phyloP scores from a whole-genome alignment of 2,113 vertebrate species.

The Rhynchomys soricoides region DNA sequence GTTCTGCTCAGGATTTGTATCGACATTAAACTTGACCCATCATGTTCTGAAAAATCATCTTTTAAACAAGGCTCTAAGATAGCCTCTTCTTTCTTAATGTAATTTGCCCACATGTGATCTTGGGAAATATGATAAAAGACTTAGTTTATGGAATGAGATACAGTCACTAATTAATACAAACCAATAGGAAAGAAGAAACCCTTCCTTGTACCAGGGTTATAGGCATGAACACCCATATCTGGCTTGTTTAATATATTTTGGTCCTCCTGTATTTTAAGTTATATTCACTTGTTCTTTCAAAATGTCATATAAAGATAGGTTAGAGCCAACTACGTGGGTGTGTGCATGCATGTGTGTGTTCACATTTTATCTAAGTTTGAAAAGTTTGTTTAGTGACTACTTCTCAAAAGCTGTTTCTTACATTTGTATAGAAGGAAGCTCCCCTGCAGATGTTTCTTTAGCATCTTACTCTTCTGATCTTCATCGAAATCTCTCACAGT shows the following conservation, averaged over 20 bases:
- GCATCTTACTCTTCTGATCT: neutral
- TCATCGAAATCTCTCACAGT: slow-evolving; percentile 22
- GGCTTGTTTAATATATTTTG: neutral
- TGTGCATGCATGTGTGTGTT: neutral
- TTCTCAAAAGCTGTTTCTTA: slow-evolving; percentile 74
- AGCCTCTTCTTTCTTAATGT: slow-evolving; percentile 58
- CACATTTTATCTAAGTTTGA: slow-evolving; percentile 79
- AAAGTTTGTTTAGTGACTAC: slow-evolving; percentile 81
- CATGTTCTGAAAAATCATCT: slow-evolving; percentile 39
- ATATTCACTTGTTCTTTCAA: slow-evolving; percentile 45
- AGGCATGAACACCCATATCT: neutral
- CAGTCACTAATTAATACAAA: slow-evolving; percentile 60
- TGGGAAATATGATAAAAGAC: slow-evolving; percentile 66
- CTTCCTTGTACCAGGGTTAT: neutral
- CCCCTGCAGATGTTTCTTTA: slow-evolving; percentile 61
- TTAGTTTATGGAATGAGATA: slow-evolving; percentile 56
- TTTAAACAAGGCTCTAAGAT: slow-evolving; percentile 71
- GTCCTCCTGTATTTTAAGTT: slow-evolving; percentile 61
- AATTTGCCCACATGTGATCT: slow-evolving; percentile 59
- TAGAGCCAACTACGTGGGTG: neutral
- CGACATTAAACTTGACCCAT: slow-evolving; percentile 37
- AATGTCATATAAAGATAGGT: neutral
- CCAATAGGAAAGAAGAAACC: slow-evolving; percentile 42
- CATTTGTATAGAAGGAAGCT: slow-evolving; percentile 78
- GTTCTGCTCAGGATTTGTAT: slow-evolving; percentile 47